Evolutionary conservation across 2,888 invertebrate genomes (phyloP), one percentile per base, ranked within the genome.

Genomic region (Pilophorus perplexus): DNA sequence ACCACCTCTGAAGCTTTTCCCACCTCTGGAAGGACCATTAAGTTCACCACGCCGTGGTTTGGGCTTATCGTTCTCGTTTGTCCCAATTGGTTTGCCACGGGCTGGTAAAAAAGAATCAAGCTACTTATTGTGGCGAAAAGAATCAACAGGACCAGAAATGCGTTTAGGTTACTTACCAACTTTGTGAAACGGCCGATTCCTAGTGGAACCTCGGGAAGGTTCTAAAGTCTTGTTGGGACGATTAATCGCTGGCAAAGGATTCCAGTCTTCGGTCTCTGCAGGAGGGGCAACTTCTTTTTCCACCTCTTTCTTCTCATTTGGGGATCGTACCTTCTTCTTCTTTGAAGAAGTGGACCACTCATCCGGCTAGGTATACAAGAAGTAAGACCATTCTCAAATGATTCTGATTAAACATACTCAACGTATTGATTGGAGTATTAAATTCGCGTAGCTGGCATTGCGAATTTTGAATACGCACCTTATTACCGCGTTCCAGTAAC

Each of bases 331-430:
- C 80, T 90, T 92, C 82, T 90, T 91, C 82, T 92, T 93, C 80
- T 91, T 91, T 71, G 90, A 88, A 65, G 82, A 84, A 68, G 87
- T 89, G 75, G 89, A 90, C 91, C 93, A 93, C 76, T 90, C 89
- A 74, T 62, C 62, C 2, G 48, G 28, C 62, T 62, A n/a, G n/a
- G n/a, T n/a, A n/a, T n/a, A n/a, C n/a, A n/a, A n/a, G n/a, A 33
- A n/a, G n/a, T n/a, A n/a, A n/a, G n/a, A n/a, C n/a, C n/a, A n/a
- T n/a, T n/a, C n/a, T n/a, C n/a, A n/a, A n/a, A n/a, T n/a, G n/a
- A n/a, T n/a, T n/a, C n/a, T n/a, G n/a, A n/a, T n/a, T n/a, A n/a
- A n/a, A n/a, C n/a, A n/a, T n/a, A n/a, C n/a, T n/a, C n/a, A n/a
- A n/a, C n/a, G n/a, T n/a, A n/a, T n/a, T n/a, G n/a, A n/a, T n/a